phyloP scores from a whole-genome alignment of 2,113 vertebrate species.

The Brachypodius melanocephalos region DNA sequence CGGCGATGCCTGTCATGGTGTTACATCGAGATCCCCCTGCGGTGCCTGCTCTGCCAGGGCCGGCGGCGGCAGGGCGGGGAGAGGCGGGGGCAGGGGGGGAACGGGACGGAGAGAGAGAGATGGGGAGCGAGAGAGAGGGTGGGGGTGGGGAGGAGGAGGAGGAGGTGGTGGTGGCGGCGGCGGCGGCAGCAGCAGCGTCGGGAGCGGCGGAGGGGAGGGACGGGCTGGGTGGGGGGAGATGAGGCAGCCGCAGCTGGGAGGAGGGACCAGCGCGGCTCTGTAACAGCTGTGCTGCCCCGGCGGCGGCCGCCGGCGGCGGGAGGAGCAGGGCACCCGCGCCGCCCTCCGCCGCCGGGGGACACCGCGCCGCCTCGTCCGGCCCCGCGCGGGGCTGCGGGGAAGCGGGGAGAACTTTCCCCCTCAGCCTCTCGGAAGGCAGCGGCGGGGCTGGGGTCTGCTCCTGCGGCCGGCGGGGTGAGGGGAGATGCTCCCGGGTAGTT shows the following conservation, averaged over 20 bases:
- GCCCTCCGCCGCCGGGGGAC: background rate
- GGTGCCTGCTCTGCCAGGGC: too few relatives aligned
- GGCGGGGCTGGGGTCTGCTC: background rate
- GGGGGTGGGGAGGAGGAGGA: too few relatives aligned
- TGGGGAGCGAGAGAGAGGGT: too few relatives aligned
- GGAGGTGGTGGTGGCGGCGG: too few relatives aligned
- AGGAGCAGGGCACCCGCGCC: constrained; percentile 22
- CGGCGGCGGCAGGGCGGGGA: too few relatives aligned
- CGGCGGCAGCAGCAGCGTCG: too few relatives aligned
- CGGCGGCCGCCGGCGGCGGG: constrained; percentile 49
- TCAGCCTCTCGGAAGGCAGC: background rate
- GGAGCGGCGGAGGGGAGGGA: too few relatives aligned
- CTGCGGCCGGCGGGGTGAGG: background rate
- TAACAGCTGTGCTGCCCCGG: background rate
- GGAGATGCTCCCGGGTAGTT: background rate
- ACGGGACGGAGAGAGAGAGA: too few relatives aligned
- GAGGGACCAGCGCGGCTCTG: background rate
- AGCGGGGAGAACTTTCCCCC: background rate
- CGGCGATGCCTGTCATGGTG: too few relatives aligned
- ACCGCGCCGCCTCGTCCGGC: background rate
- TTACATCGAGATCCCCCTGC: too few relatives aligned
- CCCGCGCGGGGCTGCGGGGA: background rate
- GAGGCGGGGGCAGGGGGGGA: too few relatives aligned
- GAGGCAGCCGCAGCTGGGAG: background rate
- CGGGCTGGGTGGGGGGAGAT: too few relatives aligned